These are phyloP conservation scores for Malachius bipustulatus DNA, from an alignment of 2,888 invertebrate species.

Conservation along the genomic window DNA sequence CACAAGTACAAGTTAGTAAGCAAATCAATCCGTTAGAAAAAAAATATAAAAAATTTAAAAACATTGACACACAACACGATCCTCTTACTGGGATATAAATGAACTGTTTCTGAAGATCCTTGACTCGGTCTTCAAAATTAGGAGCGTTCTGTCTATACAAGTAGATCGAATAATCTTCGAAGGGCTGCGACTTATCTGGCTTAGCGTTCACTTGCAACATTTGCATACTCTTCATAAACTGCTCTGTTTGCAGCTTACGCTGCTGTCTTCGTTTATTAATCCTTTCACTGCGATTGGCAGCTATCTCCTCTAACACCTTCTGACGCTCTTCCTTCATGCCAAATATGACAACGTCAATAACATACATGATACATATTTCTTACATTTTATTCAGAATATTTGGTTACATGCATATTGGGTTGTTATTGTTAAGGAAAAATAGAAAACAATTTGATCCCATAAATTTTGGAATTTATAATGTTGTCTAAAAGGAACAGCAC, in stretches of 20 bases:
- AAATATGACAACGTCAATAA: no score
- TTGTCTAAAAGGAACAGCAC: slow-evolving; percentile 28
- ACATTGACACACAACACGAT: background rate
- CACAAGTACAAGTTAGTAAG: no score
- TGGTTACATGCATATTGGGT: no score
- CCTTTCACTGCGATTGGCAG: slow-evolving; percentile 52
- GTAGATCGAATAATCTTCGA: slow-evolving; percentile 76
- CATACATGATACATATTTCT: slow-evolving; percentile 3
- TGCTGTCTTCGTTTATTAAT: slow-evolving; percentile 50
- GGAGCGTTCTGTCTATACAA: slow-evolving; percentile 77
- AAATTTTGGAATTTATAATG: slow-evolving; percentile 37
- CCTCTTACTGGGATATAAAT: slow-evolving; percentile 55
- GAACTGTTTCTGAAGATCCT: slow-evolving; percentile 65
- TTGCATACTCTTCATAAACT: slow-evolving; percentile 74
- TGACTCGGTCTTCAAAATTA: slow-evolving; percentile 72
- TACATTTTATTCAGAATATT: no score
- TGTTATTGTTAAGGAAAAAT: no score
- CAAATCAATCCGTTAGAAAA: no score
- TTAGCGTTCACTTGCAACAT: slow-evolving; percentile 71
- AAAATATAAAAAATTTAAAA: no score
- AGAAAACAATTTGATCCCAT: no score
- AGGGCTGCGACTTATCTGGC: slow-evolving; percentile 48
- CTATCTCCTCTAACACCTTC: slow-evolving; percentile 62
- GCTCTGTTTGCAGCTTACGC: slow-evolving; percentile 65
- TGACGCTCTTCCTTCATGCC: slow-evolving; percentile 56